phyloP scores from a whole-genome alignment of 1,140 invertebrate species.

The Lordiphosa clarofinis region DNA sequence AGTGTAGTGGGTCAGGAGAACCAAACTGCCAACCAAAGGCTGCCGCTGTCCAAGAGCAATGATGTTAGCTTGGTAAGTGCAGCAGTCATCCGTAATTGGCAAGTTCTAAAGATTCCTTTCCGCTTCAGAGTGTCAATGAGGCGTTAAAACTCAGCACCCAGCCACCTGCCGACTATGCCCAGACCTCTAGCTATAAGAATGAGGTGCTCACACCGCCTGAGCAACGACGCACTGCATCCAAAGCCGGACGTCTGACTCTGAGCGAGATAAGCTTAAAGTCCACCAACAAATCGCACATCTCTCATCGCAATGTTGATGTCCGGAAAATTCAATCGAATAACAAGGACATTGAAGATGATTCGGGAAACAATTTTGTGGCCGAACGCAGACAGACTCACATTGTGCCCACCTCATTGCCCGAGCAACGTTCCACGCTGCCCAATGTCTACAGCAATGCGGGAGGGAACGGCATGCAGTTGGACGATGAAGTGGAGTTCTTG shows the following conservation, averaged over 20 bases:
- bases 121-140: slow-evolving; percentile 57
- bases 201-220: slow-evolving; percentile 44
- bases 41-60: slow-evolving; percentile 47
- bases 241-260: slow-evolving; percentile 13
- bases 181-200: slow-evolving; percentile 62
- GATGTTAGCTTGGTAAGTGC: slow-evolving; percentile 36
- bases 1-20: slow-evolving; percentile 32
- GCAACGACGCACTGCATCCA: slow-evolving; percentile 5
- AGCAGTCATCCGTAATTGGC: background rate
- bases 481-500: slow-evolving; percentile 74
- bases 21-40: slow-evolving; percentile 74
- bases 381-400: slow-evolving; percentile 56
- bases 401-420: slow-evolving; percentile 68
- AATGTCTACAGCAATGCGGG: slow-evolving; percentile 79
- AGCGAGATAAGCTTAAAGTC: slow-evolving; percentile 18
- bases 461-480: slow-evolving; percentile 71
- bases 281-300: slow-evolving; percentile 47
- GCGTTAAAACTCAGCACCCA: slow-evolving; percentile 47
- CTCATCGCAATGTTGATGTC: slow-evolving; percentile 69
- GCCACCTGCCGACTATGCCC: slow-evolving; percentile 45
- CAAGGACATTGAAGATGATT: slow-evolving; percentile 78
- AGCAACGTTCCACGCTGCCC: slow-evolving; percentile 68
- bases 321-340: slow-evolving; percentile 79
- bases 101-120: background rate
- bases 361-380: slow-evolving; percentile 75